Conservation (phyloP, 2,113 vertebrate species). For the Chloroceryle aenea region DNA sequence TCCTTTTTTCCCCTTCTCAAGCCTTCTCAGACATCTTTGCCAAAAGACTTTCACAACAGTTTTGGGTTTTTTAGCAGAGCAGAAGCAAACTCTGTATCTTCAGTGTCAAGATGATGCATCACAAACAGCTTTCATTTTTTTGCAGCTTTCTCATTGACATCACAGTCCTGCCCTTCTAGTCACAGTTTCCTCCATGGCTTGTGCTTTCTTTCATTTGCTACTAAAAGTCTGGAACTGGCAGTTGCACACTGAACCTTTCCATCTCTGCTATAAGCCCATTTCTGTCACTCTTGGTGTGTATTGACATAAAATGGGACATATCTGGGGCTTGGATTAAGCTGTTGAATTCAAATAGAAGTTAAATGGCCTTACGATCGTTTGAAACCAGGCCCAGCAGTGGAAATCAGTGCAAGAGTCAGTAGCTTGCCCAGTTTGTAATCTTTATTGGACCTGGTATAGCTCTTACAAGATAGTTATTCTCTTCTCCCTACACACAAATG, state of each 20-base stretch:
- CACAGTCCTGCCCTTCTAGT: not conserved
- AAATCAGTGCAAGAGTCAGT: not conserved
- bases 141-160: not conserved
- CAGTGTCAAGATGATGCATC: not conserved
- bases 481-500: not conserved
- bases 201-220: not conserved
- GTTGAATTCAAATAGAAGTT: not conserved
- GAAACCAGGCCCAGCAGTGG: not conserved
- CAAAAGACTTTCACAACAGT: not conserved
- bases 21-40: not conserved
- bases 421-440: not conserved
- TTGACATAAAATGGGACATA: not conserved
- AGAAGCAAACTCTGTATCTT: not conserved
- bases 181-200: not conserved
- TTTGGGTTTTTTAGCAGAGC: not conserved
- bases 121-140: not conserved
- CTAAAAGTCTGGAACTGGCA: not conserved
- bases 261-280: not conserved
- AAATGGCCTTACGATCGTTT: not conserved
- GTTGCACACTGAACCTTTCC: not conserved
- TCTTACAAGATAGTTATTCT: not conserved
- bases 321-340: not conserved
- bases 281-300: not conserved
- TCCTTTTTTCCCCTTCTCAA: not conserved
- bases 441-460: not conserved